Evolutionary conservation across 2,888 invertebrate genomes (phyloP).

Genomic region (Erynnis tages): DNA sequence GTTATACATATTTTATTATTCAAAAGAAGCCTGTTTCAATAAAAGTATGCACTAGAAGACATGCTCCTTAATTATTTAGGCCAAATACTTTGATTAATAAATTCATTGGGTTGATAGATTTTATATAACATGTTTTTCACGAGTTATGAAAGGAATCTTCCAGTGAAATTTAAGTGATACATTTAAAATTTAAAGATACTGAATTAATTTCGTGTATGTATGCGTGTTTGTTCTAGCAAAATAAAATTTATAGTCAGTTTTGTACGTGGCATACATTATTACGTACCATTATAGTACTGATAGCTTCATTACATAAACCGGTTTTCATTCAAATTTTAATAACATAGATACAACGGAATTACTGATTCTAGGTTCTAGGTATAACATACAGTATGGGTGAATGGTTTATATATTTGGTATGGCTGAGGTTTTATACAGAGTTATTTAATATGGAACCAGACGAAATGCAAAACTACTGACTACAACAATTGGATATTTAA

Average conservation of each 20-base stretch:
- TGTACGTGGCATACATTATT: no score
- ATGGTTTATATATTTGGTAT: conserved; percentile 60
- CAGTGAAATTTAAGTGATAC: no score
- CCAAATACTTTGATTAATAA: conserved; percentile 10
- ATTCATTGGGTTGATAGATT: conserved; percentile 8
- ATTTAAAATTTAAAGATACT: no score
- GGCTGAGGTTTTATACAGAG: conserved; percentile 78
- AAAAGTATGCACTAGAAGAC: conserved; percentile 10
- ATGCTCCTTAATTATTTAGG: conserved; percentile 9
- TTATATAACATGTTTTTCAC: no score
- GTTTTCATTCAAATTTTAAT: no score
- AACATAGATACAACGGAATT: not conserved
- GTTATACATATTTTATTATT: conserved; percentile 6
- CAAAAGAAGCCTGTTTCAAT: conserved; percentile 10
- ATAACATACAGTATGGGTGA: conserved; percentile 6
- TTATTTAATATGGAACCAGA: conserved; percentile 48
- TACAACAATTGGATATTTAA: not conserved
- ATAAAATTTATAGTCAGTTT: no score
- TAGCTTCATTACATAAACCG: no score
- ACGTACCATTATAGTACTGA: no score
- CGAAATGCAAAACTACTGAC: not conserved
- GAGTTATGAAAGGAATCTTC: no score
- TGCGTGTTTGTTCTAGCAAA: no score
- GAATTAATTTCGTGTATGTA: no score
- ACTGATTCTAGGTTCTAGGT: not conserved